Base-by-base conservation (phyloP, 2,888 invertebrate genomes). In the Andrena bicolor region DNA sequence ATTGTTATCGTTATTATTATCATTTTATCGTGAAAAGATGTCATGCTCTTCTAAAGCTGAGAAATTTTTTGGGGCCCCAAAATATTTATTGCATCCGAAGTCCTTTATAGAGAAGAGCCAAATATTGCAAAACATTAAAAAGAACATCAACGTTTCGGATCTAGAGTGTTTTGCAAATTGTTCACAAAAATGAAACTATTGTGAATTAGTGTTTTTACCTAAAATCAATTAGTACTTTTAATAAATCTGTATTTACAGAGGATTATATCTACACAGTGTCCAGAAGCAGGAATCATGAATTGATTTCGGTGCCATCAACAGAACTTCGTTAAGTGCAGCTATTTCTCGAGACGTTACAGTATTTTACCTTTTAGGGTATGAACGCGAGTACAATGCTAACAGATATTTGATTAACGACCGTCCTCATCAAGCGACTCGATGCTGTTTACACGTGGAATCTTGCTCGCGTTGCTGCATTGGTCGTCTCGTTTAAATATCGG, bases 401-500 rank as follows among this genome's bases (percentile, higher is more conserved):
- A 76, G 83, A 82, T 84, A 82, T 84, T 79, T 77, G 84, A 86
- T 84, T 84, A 82, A 86, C 80, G 80, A 82, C 61, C 76, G 48
- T 69, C 63, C 70, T 83, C 83, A 73, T 86, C 86, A 86, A 86
- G 80, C 82, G 68, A 82, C 83, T 83, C 72, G 71, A 75, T 75
- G 53, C 77, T 78, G 76, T 84, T 86, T 86, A 69, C 75, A 72
- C 76, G 48, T 53, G 58, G 70, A 68, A 64, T 75, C 65, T 78
- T 70, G 80, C 72, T 76, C 78, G 53, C 71, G 76, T 32, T 71
- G 71, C 60, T 66, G 78, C 70, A 84, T 85, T 76, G 76, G 69
- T 80, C 41, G 82, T 58, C 51, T 58, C 72, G 84, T 77, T 86
- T 89, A 89, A 88, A 89, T 89, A 89, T 88, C 85, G 76, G 70